phyloP scores from a whole-genome alignment of 2,888 invertebrate species.

The Acanthococcus lagerstroemiae region DNA sequence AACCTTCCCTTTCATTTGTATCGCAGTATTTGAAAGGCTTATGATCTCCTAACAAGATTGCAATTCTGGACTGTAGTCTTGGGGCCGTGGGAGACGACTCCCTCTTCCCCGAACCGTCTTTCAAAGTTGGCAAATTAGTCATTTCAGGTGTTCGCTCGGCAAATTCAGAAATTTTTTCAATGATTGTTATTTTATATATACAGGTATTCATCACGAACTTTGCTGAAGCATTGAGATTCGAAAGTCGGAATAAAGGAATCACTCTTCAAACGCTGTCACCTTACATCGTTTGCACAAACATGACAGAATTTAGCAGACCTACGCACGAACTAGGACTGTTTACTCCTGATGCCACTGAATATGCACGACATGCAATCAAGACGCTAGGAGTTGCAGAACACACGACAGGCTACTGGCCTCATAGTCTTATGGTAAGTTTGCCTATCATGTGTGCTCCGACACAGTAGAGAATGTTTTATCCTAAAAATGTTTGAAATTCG shows the following conservation, averaged over 20 bases:
- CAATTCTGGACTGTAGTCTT: too few relatives aligned
- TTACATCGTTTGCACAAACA: constrained; percentile 80
- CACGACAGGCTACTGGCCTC: constrained; percentile 83
- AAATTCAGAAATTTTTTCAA: neutral
- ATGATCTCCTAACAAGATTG: too few relatives aligned
- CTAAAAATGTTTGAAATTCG: too few relatives aligned
- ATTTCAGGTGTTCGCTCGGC: neutral
- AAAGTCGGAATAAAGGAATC: constrained; percentile 63
- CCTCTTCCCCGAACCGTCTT: too few relatives aligned
- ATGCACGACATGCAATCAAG: constrained; percentile 62
- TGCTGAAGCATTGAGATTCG: constrained; percentile 68
- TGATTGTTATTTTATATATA: constrained; percentile 34
- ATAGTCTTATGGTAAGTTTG: constrained; percentile 65
- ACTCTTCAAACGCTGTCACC: constrained; percentile 78
- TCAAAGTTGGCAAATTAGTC: too few relatives aligned
- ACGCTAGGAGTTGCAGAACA: constrained; percentile 67
- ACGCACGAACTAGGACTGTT: constrained; percentile 55
- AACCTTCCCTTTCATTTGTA: too few relatives aligned
- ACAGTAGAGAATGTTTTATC: too few relatives aligned
- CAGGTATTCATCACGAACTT: constrained; percentile 64
- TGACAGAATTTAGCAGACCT: constrained; percentile 68
- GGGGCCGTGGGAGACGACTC: too few relatives aligned
- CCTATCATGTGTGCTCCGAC: too few relatives aligned
- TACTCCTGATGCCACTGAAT: constrained; percentile 57
- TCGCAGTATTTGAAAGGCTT: too few relatives aligned